Base-by-base conservation (phyloP, 2,888 invertebrate genomes). In the Phyllotreta striolata region DNA sequence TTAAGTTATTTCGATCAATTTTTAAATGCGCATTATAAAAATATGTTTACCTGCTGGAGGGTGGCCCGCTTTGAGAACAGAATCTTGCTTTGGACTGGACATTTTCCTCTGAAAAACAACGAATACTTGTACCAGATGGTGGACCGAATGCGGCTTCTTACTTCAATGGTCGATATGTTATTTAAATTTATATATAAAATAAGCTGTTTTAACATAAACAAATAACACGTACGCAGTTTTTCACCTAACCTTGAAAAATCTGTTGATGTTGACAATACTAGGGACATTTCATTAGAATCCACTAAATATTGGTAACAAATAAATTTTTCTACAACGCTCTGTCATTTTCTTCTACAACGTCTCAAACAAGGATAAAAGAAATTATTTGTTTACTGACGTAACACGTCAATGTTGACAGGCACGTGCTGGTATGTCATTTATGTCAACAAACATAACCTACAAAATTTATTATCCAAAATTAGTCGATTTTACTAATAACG, bases 21-120 rank as follows among this genome's bases (percentile, higher is more conserved):
- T 52, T 52, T 52, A 52, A 8, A 52, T 52, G 41, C 41, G 41
- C 41, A 41, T n/a, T 41, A 41, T 41, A 41, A 41, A 41, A n/a
- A 40, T 5, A 44, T 49, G 10, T 54, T 85, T 85, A 95, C 95
- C 91, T 85, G 95, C 95, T 75, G 95, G 95, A 71, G 93, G 93
- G 82, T 95, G 95, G 62, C 95, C 95, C 69, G 89, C 95, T 79
- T 93, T 92, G 41, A 92, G 84, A 80, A 91, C 89, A 62, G 86
- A 80, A 70, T 89, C 90, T 73, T 85, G 87, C 75, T 89, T 87
- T 72, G 80, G 77, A 63, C 77, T 80, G 72, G 90, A 85, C 85
- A 86, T 85, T 63, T 54, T 71, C 14, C 13, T 37, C n/a, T 13
- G 24, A 6, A 39, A n/a, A 51, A 59, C 37, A 4, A 35, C 34